Conservation (phyloP, 92 coral and sea anemone genomes). For the Siderastrea radians region DNA sequence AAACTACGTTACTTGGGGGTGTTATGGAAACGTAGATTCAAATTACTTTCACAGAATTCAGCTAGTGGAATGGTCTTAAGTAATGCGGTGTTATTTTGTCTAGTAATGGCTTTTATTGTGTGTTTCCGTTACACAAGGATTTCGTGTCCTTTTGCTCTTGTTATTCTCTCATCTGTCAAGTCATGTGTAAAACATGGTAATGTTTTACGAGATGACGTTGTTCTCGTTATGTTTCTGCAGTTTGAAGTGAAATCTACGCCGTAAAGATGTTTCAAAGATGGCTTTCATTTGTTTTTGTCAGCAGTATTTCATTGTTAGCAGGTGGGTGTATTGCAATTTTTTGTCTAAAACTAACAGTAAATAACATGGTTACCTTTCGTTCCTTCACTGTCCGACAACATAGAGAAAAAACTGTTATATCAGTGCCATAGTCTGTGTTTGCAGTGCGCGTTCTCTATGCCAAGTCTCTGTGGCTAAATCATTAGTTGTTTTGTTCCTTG, state of each 20-base stretch:
- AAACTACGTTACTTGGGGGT: not conserved
- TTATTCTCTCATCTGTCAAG: not conserved
- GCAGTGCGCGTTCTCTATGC: not conserved
- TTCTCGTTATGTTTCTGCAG: conserved; percentile 5
- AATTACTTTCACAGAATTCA: not conserved
- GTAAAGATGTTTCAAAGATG: conserved; percentile 50
- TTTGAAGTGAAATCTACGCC: conserved; percentile 13
- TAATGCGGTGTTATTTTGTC: not conserved
- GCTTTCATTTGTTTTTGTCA: conserved; percentile 19
- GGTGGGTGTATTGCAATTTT: conserved; percentile 29
- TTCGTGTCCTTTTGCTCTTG: not conserved
- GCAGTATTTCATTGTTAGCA: conserved; percentile 21
- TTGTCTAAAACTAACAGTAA: not conserved
- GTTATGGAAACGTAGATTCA: not conserved
- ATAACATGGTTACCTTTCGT: not conserved
- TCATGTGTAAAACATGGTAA: not conserved
- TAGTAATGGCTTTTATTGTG: not conserved
- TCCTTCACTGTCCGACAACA: not conserved
- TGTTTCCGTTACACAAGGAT: not conserved
- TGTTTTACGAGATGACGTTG: not conserved
- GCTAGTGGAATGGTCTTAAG: not conserved
- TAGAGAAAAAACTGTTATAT: not conserved
- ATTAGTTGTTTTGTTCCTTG: not conserved
- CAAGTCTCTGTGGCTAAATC: not conserved
- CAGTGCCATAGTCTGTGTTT: not conserved